Evolutionary conservation across 2,113 vertebrate species (phyloP).

Genomic region (Lycocorax pyrrhopterus): DNA sequence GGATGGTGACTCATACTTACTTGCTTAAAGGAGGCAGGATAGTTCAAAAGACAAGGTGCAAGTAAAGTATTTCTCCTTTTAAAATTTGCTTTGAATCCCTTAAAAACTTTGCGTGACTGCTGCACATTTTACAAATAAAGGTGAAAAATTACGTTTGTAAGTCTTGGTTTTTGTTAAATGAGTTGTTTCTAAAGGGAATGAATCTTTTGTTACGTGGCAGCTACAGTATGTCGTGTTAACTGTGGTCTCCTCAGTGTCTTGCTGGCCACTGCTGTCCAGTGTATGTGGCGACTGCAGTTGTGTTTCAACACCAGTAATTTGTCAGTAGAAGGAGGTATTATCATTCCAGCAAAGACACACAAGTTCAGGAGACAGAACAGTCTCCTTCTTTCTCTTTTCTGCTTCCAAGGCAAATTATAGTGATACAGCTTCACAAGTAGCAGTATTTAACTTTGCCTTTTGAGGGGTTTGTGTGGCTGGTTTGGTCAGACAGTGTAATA

Average conservation of each 20-base stretch:
- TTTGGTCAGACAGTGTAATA: background rate
- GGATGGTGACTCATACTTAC: background rate
- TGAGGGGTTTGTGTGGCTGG: background rate
- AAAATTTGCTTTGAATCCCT: background rate
- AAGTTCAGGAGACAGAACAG: background rate
- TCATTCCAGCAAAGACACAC: slow-evolving; percentile 3
- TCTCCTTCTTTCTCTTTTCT: background rate
- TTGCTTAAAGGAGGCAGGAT: background rate
- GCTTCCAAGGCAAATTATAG: slow-evolving; percentile 34
- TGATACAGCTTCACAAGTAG: background rate
- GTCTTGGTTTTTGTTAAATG: background rate
- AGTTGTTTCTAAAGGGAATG: background rate
- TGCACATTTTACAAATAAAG: background rate
- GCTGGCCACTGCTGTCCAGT: background rate
- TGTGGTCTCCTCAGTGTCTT: background rate
- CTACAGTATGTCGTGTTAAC: background rate
- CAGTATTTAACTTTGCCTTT: background rate
- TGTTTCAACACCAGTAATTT: background rate
- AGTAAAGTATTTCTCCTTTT: background rate
- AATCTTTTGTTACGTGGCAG: background rate
- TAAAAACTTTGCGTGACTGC: background rate
- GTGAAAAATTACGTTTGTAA: background rate
- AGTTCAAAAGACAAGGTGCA: background rate
- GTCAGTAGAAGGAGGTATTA: background rate
- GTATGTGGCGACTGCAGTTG: background rate